phyloP scores from a whole-genome alignment of 2,113 vertebrate species.

The Zosterops pallidus region DNA sequence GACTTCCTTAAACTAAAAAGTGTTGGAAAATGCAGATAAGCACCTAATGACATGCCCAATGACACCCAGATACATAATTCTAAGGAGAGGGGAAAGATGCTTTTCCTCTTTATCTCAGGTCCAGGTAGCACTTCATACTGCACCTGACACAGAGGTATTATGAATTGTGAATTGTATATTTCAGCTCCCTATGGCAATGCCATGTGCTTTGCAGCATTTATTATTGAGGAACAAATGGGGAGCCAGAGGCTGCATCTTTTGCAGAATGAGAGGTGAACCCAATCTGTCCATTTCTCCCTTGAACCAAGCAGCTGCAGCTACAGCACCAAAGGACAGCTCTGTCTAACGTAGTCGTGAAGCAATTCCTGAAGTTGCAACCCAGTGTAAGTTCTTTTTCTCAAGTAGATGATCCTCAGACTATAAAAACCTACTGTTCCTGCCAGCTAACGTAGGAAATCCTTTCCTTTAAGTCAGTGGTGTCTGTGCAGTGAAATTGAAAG shows the following conservation, averaged over 20 bases:
- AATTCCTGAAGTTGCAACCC: background rate
- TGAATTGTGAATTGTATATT: background rate
- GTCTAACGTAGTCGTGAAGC: accelerated
- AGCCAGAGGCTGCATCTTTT: background rate
- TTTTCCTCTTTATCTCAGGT: background rate
- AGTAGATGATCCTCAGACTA: background rate
- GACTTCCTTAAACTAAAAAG: background rate
- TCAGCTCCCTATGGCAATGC: background rate
- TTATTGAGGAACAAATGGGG: background rate
- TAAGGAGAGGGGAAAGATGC: background rate
- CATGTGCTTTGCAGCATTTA: background rate
- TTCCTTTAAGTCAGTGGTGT: background rate
- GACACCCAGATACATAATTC: background rate
- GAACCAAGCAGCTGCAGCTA: too few species aligned
- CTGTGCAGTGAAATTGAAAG: background rate
- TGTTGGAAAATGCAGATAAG: background rate
- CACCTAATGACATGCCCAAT: background rate
- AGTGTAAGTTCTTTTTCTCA: background rate
- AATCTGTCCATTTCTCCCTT: background rate
- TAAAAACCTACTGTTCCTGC: background rate
- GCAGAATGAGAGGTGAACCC: background rate
- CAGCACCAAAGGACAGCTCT: background rate
- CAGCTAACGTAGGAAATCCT: background rate
- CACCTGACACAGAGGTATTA: background rate
- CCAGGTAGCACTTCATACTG: background rate